Evolutionary conservation across 1,140 invertebrate genomes (phyloP).

Genomic region (Nasonia longicornis): DNA sequence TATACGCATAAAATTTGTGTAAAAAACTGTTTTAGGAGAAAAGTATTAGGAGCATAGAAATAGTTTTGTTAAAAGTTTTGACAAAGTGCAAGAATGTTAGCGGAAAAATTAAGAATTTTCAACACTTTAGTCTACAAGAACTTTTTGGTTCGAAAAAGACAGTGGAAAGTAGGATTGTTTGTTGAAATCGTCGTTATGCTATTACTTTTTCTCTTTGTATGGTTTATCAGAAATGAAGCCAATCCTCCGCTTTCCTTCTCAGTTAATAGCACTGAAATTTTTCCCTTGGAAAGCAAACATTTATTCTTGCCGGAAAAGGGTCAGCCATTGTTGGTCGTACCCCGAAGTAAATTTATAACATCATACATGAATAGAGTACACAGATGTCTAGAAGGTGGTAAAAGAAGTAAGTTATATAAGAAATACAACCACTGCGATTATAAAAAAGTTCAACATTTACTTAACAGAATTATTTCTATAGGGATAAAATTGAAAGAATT

Average conservation of each 20-base stretch:
- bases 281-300: constrained; percentile 43
- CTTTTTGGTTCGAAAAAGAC: constrained; percentile 57
- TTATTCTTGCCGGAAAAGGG: not conserved
- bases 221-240: constrained; percentile 53
- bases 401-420: not conserved
- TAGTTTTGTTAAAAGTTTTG: too few species aligned
- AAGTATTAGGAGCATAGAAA: too few species aligned
- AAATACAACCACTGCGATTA: constrained; percentile 12
- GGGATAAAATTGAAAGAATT: constrained; percentile 47
- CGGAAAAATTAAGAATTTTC: constrained; percentile 49
- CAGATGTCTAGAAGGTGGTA: constrained; percentile 50
- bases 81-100: not conserved
- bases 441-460: not conserved
- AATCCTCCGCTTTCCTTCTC: constrained; percentile 46
- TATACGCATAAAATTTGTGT: too few species aligned
- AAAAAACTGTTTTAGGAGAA: too few species aligned
- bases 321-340: constrained; percentile 52
- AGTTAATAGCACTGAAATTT: not conserved
- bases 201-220: constrained; percentile 55
- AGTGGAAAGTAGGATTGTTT: constrained; percentile 59
- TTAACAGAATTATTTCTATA: constrained; percentile 8
- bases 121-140: constrained; percentile 61
- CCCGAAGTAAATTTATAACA: constrained; percentile 52
- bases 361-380: constrained; percentile 50
- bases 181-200: constrained; percentile 59